These are phyloP conservation scores for Lasaia peninsularis DNA, from an alignment of 1,140 invertebrate species.

Conservation along the genomic window DNA sequence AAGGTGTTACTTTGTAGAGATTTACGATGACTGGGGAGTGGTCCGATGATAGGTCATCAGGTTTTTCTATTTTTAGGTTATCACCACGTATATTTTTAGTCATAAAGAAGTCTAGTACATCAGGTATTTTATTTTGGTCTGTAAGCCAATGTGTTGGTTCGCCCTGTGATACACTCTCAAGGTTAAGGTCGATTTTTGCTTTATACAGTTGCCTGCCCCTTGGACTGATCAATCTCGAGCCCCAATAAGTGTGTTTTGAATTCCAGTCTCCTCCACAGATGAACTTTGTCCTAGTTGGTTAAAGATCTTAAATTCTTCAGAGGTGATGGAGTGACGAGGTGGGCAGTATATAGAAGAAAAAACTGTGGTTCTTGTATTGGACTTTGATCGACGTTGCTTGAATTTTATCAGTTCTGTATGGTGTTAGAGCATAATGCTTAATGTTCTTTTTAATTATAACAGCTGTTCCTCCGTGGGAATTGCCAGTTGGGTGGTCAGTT, in stretches of 20 bases:
- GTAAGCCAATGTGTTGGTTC: constrained; percentile 1
- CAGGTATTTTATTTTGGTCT: not conserved
- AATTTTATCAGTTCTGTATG: constrained; percentile 13
- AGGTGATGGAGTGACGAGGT: constrained; percentile 16
- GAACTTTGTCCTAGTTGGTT: constrained; percentile 18
- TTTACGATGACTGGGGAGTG: no score
- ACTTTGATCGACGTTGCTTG: constrained; percentile 23
- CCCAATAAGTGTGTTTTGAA: constrained; percentile 25
- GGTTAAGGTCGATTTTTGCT: not conserved
- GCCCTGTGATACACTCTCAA: not conserved
- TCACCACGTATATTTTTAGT: constrained; percentile 5
- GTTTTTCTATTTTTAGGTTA: not conserved
- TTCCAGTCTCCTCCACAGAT: constrained; percentile 32
- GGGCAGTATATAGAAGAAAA: constrained; percentile 25
- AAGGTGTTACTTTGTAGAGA: no score
- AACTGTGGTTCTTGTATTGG: not conserved
- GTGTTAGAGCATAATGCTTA: constrained; percentile 20
- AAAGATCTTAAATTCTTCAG: constrained; percentile 19
- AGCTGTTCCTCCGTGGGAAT: constrained; percentile 23
- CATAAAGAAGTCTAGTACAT: constrained; percentile 1
- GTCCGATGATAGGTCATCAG: no score
- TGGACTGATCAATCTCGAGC: constrained; percentile 18
- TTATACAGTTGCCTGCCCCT: constrained; percentile 13
- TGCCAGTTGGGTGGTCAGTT: constrained; percentile 32
- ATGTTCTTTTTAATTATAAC: constrained; percentile 22